Percentiles rank a stretch among this genome's conserved stretches.
phyloP scores from a whole-genome alignment of 2,888 invertebrate species.

The Caenorhabditis sinica region DNA sequence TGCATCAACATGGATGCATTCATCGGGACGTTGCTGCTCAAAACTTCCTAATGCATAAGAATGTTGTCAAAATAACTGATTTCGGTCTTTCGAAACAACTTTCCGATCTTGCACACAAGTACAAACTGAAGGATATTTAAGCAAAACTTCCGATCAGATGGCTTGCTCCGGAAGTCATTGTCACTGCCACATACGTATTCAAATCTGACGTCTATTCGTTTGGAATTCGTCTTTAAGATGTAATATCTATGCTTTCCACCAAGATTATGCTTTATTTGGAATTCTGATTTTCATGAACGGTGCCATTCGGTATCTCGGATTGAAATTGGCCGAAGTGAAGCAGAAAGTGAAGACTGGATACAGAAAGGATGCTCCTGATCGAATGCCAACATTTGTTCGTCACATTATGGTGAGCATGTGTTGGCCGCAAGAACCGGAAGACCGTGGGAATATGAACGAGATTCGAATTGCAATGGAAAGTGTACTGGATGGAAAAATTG shows the following conservation, averaged over 20 bases:
- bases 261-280: not conserved
- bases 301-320: slow-evolving; percentile 72
- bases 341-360: slow-evolving; percentile 65
- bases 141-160: slow-evolving; percentile 75
- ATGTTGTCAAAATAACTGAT: slow-evolving; percentile 74
- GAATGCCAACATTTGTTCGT: slow-evolving; percentile 72
- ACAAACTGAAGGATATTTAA: slow-evolving; percentile 74
- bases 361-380: slow-evolving; percentile 75
- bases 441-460: slow-evolving; percentile 65
- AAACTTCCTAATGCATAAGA: slow-evolving; percentile 74
- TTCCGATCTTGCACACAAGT: slow-evolving; percentile 71
- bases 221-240: slow-evolving; percentile 76
- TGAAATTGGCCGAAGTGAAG: slow-evolving; percentile 72
- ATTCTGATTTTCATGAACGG: slow-evolving; percentile 68
- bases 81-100: slow-evolving; percentile 76
- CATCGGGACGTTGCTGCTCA: slow-evolving; percentile 76
- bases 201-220: slow-evolving; percentile 77
- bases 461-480: slow-evolving; percentile 56
- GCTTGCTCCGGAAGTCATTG: slow-evolving; percentile 76
- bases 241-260: not conserved
- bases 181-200: slow-evolving; percentile 68
- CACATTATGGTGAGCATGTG: slow-evolving; percentile 68
- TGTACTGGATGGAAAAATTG: slow-evolving; percentile 57
- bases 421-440: slow-evolving; percentile 57
- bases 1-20: slow-evolving; percentile 74